Percentiles rank a stretch among this genome's conserved stretches.
These are phyloP conservation scores for Otolemur crassicaudatus DNA, from an alignment of 2,797 vertebrate species.

Conservation along the genomic window DNA sequence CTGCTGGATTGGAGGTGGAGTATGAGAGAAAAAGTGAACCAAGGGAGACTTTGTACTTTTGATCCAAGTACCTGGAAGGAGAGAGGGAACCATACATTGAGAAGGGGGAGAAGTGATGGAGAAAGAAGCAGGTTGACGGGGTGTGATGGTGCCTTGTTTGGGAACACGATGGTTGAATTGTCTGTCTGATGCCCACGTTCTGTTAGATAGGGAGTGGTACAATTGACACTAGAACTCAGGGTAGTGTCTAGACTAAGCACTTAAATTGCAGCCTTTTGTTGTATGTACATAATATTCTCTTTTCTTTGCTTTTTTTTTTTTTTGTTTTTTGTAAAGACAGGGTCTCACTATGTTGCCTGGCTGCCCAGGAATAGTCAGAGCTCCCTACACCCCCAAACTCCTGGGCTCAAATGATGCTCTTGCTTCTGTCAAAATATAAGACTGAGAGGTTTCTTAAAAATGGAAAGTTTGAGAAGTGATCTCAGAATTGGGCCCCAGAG, in stretches of 20 bases:
- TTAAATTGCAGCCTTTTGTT: not conserved
- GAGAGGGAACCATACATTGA: not conserved
- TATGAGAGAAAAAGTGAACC: not conserved
- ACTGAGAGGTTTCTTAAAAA: not conserved
- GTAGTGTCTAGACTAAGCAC: not conserved
- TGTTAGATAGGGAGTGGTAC: not conserved
- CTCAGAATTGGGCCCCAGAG: not conserved
- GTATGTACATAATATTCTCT: not conserved
- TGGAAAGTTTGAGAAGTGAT: not conserved
- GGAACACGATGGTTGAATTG: not conserved
- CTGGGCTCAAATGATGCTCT: not conserved
- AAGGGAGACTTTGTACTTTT: not conserved
- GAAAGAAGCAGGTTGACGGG: not conserved
- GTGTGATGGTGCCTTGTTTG: not conserved
- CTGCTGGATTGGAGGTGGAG: not conserved
- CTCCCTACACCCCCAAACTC: not conserved
- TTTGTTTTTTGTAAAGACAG: too few relatives aligned
- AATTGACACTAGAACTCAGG: not conserved
- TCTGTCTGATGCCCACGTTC: not conserved
- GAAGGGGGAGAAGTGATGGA: not conserved
- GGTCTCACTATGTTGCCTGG: too few relatives aligned
- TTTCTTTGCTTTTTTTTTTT: too few relatives aligned
- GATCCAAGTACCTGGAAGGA: not conserved
- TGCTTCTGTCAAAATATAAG: not conserved
- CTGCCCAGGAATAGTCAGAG: not conserved